These are phyloP conservation scores for Aptenodytes patagonicus DNA, from an alignment of 2,113 vertebrate genomes.

Conservation along the genomic window DNA sequence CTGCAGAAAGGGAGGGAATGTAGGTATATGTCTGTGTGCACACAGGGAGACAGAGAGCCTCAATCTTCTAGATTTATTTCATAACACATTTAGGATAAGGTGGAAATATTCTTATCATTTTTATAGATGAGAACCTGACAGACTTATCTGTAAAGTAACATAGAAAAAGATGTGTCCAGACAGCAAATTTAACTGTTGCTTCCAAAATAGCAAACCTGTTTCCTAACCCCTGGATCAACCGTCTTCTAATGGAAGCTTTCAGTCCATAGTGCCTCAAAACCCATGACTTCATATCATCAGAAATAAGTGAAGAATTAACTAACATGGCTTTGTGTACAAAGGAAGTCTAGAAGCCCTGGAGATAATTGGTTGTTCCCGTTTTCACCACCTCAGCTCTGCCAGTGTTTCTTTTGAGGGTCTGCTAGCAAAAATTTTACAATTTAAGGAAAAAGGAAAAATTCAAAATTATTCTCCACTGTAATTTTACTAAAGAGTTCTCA, in stretches of 20 bases:
- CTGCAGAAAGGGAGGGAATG: neutral
- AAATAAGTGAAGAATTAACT: neutral
- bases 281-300: neutral
- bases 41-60: neutral
- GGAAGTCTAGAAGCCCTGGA: neutral
- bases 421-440: neutral
- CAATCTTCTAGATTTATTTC: constrained; percentile 26
- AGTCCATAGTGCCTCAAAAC: neutral
- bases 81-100: neutral
- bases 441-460: neutral
- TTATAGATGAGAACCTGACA: constrained; percentile 19
- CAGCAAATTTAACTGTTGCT: neutral
- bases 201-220: neutral
- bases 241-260: neutral
- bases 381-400: neutral
- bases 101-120: constrained; percentile 24
- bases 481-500: neutral
- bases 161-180: neutral
- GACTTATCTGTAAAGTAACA: neutral
- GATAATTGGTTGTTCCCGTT: neutral
- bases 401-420: neutral
- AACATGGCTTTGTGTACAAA: neutral
- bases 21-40: neutral
- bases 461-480: neutral
- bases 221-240: neutral